These are phyloP conservation scores for Uloborus plumipes DNA, from an alignment of 2,888 invertebrate species.

Conservation along the genomic window DNA sequence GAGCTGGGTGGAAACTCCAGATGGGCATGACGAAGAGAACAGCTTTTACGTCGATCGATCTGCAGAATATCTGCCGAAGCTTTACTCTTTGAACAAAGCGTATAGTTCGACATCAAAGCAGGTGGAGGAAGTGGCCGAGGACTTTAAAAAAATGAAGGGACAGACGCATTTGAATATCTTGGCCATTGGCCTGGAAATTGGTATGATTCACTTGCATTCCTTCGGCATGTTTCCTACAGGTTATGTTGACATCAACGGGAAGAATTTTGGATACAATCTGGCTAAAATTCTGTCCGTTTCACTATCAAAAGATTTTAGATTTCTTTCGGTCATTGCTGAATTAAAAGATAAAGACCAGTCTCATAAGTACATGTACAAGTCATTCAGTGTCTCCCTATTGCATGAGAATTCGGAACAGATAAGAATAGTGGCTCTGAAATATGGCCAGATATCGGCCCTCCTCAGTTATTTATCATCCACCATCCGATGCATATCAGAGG, in stretches of 20 bases:
- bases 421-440: slow-evolving; percentile 79
- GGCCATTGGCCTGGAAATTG: slow-evolving; percentile 83
- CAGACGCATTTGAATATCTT: slow-evolving; percentile 78
- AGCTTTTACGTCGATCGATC: slow-evolving; percentile 71
- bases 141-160: slow-evolving; percentile 70
- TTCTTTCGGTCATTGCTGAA: slow-evolving; percentile 78
- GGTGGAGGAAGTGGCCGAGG: slow-evolving; percentile 72
- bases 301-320: slow-evolving; percentile 80
- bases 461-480: slow-evolving; percentile 81
- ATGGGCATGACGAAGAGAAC: background rate
- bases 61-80: slow-evolving; percentile 73
- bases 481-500: slow-evolving; percentile 85
- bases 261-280: slow-evolving; percentile 15
- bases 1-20: slow-evolving; percentile 79
- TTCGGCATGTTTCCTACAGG: slow-evolving; percentile 84
- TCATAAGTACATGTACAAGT: slow-evolving; percentile 37
- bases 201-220: slow-evolving; percentile 79
- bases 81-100: slow-evolving; percentile 71
- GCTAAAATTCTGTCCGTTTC: slow-evolving; percentile 76
- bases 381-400: slow-evolving; percentile 74
- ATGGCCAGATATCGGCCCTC: slow-evolving; percentile 80
- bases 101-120: slow-evolving; percentile 70
- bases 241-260: slow-evolving; percentile 28
- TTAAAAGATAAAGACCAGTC: slow-evolving; percentile 69
- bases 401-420: slow-evolving; percentile 78